These are phyloP conservation scores for Nomada ferruginata DNA, from an alignment of 2,888 invertebrate species.

Conservation along the genomic window DNA sequence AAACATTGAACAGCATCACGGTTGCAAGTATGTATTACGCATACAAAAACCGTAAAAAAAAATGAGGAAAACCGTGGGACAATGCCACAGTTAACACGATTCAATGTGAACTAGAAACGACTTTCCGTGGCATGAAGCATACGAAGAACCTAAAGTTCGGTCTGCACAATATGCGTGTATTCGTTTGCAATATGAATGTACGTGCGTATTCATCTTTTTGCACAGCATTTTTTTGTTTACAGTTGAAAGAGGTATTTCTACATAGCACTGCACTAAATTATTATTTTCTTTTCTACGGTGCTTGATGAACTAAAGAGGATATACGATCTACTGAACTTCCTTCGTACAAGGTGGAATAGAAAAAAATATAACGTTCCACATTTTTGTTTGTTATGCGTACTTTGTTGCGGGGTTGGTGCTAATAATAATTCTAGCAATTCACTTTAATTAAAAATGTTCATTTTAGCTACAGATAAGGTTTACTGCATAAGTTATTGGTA, in stretches of 20 bases:
- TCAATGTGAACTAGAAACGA: not conserved
- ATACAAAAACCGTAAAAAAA: not conserved
- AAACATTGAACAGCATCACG: slow-evolving; percentile 1
- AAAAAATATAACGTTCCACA: too few species aligned
- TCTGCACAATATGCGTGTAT: too few species aligned
- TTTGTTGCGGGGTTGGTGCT: too few species aligned
- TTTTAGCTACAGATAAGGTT: too few species aligned
- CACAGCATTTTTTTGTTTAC: slow-evolving; percentile 13
- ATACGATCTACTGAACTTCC: too few species aligned
- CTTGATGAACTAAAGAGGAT: too few species aligned
- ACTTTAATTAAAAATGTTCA: too few species aligned
- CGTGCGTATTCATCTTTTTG: too few species aligned
- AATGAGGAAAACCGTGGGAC: slow-evolving; percentile 42
- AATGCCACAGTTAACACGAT: slow-evolving; percentile 9
- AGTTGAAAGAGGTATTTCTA: not conserved
- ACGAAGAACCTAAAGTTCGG: slow-evolving; percentile 63
- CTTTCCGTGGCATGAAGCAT: slow-evolving; percentile 27
- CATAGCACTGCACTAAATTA: not conserved
- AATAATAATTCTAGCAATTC: too few species aligned
- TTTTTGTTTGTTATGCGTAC: too few species aligned
- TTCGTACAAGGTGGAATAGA: too few species aligned
- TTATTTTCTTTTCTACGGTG: not conserved
- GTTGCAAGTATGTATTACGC: not conserved
- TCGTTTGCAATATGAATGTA: too few species aligned
- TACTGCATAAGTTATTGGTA: not conserved